Evolutionary conservation across 2,797 vertebrate genomes (phyloP).

Genomic region (Gymnopithys bicolor): DNA sequence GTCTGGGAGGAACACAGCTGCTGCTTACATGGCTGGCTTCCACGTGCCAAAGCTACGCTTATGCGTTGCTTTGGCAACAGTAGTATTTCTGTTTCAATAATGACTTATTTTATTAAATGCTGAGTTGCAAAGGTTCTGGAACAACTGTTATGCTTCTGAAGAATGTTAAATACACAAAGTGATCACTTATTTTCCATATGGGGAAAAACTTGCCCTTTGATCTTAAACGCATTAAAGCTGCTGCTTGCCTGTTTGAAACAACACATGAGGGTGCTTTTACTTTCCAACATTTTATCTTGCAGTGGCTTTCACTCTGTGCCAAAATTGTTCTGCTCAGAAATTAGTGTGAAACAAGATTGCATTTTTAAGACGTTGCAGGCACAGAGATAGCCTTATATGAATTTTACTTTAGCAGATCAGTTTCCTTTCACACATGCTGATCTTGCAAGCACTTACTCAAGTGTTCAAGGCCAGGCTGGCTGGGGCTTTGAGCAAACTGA

Average conservation of each 20-base stretch:
- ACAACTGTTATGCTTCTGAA: background rate
- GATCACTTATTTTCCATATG: conserved; percentile 12
- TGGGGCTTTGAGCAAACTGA: background rate
- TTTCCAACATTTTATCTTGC: conserved; percentile 3
- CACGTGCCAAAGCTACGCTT: background rate
- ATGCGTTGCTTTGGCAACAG: background rate
- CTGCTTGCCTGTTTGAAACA: conserved; percentile 17
- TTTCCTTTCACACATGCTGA: background rate
- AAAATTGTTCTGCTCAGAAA: background rate
- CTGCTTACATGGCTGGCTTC: background rate
- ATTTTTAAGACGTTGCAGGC: background rate
- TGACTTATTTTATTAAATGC: conserved; percentile 23
- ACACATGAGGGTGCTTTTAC: background rate
- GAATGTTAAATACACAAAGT: background rate
- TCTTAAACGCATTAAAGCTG: conserved; percentile 29
- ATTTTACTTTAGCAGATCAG: background rate
- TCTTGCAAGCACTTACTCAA: background rate
- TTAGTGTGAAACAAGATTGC: background rate
- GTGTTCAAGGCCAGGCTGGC: background rate
- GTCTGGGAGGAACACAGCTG: conserved; percentile 1
- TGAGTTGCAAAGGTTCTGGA: conserved; percentile 12
- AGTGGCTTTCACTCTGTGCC: background rate
- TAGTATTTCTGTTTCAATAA: background rate
- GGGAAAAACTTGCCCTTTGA: conserved; percentile 40
- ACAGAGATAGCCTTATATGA: background rate